Conservation (phyloP, 2,888 invertebrate species). For the Apamea crenata region DNA sequence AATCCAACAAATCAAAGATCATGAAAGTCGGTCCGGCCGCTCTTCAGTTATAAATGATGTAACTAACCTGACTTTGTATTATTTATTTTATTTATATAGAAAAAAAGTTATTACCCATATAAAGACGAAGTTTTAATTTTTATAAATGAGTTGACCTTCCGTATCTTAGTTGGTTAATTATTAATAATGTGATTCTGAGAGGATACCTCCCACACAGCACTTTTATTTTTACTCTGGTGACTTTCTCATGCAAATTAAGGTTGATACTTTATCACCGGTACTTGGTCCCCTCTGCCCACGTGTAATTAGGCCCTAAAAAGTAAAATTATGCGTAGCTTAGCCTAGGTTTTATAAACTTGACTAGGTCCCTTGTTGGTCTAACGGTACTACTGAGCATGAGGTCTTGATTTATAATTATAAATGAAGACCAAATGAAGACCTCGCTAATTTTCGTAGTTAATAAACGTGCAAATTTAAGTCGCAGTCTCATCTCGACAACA, state of each 20-base stretch:
- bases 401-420: too few species aligned
- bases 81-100: too few species aligned
- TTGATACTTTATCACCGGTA: conserved; percentile 29
- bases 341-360: conserved; percentile 11
- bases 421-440: too few species aligned
- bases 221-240: conserved; percentile 3
- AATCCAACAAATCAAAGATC: too few species aligned
- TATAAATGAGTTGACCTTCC: background rate
- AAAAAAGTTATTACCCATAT: background rate
- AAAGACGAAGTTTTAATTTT: background rate
- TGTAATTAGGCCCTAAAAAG: conserved; percentile 16
- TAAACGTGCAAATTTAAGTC: too few species aligned
- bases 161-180: background rate
- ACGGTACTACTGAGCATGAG: too few species aligned
- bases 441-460: too few species aligned
- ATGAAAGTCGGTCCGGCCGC: too few species aligned
- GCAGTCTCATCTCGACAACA: too few species aligned
- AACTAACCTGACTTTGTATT: too few species aligned
- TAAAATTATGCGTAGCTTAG: conserved; percentile 6
- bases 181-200: background rate
- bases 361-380: too few species aligned
- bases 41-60: too few species aligned
- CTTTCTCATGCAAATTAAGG: conserved; percentile 42
- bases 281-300: conserved; percentile 8
- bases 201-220: background rate